Evolutionary conservation across 2,113 vertebrate genomes (phyloP).

Genomic region (Okapia johnstoni): DNA sequence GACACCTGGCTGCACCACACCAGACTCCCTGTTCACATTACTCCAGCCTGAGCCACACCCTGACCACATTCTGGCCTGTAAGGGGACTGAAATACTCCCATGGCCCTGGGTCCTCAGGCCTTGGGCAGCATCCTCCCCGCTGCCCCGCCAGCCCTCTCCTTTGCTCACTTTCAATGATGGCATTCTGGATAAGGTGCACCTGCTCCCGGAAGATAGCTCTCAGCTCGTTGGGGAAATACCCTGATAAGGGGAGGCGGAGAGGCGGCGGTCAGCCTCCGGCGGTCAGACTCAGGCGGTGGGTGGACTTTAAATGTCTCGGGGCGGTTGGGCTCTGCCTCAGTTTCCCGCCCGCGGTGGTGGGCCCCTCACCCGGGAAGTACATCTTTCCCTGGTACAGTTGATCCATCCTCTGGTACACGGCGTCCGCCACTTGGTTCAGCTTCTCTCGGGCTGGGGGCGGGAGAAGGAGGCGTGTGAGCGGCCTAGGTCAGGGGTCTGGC

Average conservation of each 20-base stretch:
- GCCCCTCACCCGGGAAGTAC: conserved; percentile 65
- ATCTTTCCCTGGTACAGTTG: conserved; percentile 62
- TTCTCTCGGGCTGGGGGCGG: conserved; percentile 28
- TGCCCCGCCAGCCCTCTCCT: fast-evolving
- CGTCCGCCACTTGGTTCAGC: conserved; percentile 48
- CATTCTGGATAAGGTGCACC: conserved; percentile 60
- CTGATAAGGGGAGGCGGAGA: background rate
- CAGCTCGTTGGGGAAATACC: conserved; percentile 55
- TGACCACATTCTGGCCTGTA: background rate
- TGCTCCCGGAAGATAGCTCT: conserved; percentile 50
- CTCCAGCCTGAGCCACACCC: background rate
- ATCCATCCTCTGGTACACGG: conserved; percentile 59
- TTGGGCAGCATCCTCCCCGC: background rate
- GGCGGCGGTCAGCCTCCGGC: background rate
- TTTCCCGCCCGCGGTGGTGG: background rate
- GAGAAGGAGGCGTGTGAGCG: background rate
- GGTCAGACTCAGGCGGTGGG: background rate
- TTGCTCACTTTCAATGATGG: conserved; percentile 59
- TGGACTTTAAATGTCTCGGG: no score
- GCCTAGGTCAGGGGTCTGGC: background rate
- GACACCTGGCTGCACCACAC: background rate
- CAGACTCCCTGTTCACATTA: background rate
- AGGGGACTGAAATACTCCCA: background rate
- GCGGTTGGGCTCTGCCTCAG: background rate
- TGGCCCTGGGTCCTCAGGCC: no score